A percentile compares a stretch with the other conserved stretches of the same genome.
These are phyloP conservation scores for Hemitrygon akajei DNA, from an alignment of 2,797 vertebrate genomes.

Conservation along the genomic window DNA sequence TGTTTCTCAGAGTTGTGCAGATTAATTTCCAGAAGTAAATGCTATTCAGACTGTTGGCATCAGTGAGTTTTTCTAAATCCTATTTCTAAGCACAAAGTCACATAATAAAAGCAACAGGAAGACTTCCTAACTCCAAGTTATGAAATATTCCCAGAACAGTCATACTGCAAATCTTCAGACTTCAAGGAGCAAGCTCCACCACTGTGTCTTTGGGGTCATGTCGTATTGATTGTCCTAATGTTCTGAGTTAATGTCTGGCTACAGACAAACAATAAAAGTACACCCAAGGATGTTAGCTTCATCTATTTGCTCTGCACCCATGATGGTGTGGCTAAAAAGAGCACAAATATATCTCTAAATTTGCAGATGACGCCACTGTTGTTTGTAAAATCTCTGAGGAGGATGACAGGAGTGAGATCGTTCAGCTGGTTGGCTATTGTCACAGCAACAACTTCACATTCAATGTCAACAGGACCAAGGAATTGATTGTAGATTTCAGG, in stretches of 20 bases:
- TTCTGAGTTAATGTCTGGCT: background rate
- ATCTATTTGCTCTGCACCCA: no score
- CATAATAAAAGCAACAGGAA: background rate
- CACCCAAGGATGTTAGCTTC: no score
- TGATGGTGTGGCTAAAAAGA: no score
- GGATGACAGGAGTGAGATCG: no score
- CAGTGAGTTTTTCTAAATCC: background rate
- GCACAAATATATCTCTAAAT: no score
- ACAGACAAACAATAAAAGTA: no score
- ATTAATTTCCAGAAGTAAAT: constrained; percentile 23
- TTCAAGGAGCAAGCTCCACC: background rate
- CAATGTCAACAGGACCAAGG: no score
- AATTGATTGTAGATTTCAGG: no score
- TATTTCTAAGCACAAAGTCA: background rate
- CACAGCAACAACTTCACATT: no score
- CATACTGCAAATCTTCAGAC: background rate
- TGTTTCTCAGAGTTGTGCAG: background rate
- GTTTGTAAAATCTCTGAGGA: no score
- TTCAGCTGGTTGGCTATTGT: no score
- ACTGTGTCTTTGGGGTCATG: background rate
- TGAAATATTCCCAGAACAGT: background rate
- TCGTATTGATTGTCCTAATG: constrained; percentile 1
- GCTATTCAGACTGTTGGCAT: background rate
- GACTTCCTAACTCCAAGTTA: background rate
- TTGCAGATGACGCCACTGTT: no score